Base-by-base conservation (phyloP, 2,113 vertebrate genomes). In the Hemichromis elongatus region DNA sequence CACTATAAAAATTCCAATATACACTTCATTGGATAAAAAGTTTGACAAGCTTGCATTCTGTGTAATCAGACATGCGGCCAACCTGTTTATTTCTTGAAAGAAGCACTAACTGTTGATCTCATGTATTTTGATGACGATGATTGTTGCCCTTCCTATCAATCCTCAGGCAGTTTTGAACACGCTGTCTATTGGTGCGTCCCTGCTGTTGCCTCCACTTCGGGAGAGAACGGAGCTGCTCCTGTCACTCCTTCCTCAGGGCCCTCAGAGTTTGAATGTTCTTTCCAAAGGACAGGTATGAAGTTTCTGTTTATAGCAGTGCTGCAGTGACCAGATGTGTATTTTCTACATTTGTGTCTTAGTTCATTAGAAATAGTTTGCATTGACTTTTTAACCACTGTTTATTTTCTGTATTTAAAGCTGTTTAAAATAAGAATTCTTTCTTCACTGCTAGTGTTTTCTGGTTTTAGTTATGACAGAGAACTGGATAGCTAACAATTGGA, bases 191-290 rank as follows among this genome's bases (percentile, higher is more conserved):
- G 99, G 99, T 90, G 98, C 98, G 3, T 98, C 98, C 26, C 97
- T 99, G 95, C 93, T 99, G 7, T 96, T 99, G 93, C 99, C 99
- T 91, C 98, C 99, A 3, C 95, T 99, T 91, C 95, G 97, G 92
- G 98, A 99, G 93, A 97, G 99, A 82, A 99, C 98, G 92, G 98
- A 99, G 81, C 96, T 99, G 89, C 96, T 99, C 5, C 98, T 99
- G 92, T 99, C 98, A 57, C 98, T 99, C 84, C 94, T 99, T 84
- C 99, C 99, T 80, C 98, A 99, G 93, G 98, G 99, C 81, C 98
- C 98, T 70, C 98, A 99, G 91, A 97, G 98, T 93, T 98, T 98
- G 97, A 98, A 98, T 92, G 98, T 97, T 88, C 97, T 99, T 82
- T 99, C 99, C 59, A 99, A 98, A 96, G 99, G 99, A 88, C 99